These are phyloP conservation scores for Pelochelys cantorii DNA, from an alignment of 2,797 vertebrate genomes.

Conservation along the genomic window DNA sequence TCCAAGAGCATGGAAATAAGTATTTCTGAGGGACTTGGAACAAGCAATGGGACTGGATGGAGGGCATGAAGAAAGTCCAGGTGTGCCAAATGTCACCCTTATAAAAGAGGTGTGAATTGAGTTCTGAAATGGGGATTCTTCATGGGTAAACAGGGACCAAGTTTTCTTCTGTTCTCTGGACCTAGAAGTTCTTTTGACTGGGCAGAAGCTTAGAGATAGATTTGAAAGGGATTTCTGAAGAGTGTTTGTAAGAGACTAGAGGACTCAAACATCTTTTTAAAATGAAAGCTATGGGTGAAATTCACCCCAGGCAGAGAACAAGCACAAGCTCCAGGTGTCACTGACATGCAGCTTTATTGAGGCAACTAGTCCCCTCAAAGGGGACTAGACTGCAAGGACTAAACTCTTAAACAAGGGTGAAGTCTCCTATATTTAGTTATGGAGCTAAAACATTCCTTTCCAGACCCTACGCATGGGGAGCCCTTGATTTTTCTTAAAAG, in stretches of 20 bases:
- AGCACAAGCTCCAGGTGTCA: not conserved
- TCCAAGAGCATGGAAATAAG: not conserved
- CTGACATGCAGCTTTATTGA: no score
- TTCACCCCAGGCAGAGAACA: not conserved
- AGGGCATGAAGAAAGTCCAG: not conserved
- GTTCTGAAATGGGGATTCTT: not conserved
- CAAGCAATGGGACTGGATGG: not conserved
- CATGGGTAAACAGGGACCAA: not conserved
- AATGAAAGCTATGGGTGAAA: not conserved
- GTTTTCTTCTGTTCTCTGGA: not conserved
- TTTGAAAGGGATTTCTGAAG: not conserved
- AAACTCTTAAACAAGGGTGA: not conserved
- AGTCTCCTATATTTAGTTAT: not conserved
- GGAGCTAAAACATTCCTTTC: constrained; percentile 12
- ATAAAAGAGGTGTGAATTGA: not conserved
- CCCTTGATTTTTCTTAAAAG: no score
- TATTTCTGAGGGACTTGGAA: not conserved
- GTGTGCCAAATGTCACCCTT: not conserved
- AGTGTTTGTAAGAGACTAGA: not conserved
- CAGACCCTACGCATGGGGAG: not conserved
- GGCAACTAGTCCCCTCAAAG: no score
- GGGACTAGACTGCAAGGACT: no score
- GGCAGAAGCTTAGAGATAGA: not conserved
- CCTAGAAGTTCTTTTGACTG: not conserved
- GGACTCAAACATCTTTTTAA: not conserved